Conservation (phyloP, 2,113 vertebrate genomes). For the Oreochromis aureus region DNA sequence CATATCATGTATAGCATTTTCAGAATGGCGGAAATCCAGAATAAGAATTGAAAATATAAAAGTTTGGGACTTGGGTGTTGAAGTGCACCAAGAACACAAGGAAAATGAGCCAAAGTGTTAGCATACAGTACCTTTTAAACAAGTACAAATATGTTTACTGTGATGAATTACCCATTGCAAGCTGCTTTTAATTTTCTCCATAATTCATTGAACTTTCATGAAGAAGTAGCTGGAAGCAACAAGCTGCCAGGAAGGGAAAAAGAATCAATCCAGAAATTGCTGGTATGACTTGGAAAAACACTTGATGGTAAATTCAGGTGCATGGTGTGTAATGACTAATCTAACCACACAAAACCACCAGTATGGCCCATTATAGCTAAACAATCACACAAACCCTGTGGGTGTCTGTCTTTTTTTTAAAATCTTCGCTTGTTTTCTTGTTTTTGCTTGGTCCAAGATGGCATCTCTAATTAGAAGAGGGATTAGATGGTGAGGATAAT, state of each 20-base stretch:
- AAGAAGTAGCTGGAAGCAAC: background rate
- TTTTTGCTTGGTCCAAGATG: constrained; percentile 4
- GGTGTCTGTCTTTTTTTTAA: background rate
- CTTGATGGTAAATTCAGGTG: background rate
- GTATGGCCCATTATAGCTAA: background rate
- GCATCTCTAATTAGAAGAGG: constrained; percentile 52
- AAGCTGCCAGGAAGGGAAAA: background rate
- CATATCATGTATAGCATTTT: background rate
- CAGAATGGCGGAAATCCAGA: background rate
- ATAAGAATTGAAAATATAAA: background rate
- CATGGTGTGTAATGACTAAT: background rate
- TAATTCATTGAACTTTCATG: background rate
- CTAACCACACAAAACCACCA: background rate
- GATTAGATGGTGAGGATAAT: constrained; percentile 54
- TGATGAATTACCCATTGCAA: constrained; percentile 1
- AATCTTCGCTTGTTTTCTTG: background rate
- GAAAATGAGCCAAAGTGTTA: background rate
- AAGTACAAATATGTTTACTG: background rate
- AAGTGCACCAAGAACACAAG: background rate
- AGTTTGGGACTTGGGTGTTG: background rate
- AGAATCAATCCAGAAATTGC: background rate
- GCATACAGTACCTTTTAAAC: background rate
- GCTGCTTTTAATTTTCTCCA: background rate
- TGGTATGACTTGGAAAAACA: background rate
- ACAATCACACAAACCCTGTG: background rate